These are phyloP conservation scores for Meteorus sp. DNA, from an alignment of 1,140 invertebrate species.

Conservation along the genomic window DNA sequence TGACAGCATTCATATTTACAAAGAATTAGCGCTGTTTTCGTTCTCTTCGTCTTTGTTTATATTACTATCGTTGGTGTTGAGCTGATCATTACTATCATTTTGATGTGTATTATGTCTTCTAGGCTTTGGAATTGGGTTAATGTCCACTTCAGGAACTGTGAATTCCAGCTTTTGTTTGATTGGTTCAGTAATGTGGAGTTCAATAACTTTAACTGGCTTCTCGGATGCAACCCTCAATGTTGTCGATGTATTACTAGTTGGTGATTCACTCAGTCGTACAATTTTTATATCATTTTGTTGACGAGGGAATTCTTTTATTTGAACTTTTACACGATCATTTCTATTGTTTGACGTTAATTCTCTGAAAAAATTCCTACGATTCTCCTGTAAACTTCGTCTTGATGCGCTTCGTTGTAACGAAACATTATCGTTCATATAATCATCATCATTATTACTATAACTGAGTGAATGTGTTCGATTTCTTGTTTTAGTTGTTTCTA, in stretches of 20 bases:
- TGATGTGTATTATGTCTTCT: slow-evolving; percentile 37
- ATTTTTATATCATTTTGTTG: slow-evolving; percentile 47
- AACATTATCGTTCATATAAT: neutral
- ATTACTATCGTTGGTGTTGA: slow-evolving; percentile 6
- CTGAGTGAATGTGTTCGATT: slow-evolving; percentile 11
- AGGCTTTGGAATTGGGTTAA: slow-evolving; percentile 45
- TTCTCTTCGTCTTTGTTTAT: neutral
- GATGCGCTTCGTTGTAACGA: slow-evolving; percentile 4
- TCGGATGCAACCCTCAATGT: slow-evolving; percentile 26
- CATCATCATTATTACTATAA: slow-evolving; percentile 6
- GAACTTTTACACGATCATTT: slow-evolving; percentile 41
- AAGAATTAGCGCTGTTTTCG: neutral
- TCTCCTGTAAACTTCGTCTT: slow-evolving; percentile 41
- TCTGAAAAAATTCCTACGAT: slow-evolving; percentile 45
- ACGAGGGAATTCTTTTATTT: slow-evolving; percentile 46
- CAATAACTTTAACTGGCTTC: slow-evolving; percentile 49
- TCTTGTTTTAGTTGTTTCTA: slow-evolving; percentile 36
- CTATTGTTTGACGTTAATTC: slow-evolving; percentile 37
- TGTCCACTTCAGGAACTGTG: slow-evolving; percentile 28
- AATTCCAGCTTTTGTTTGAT: slow-evolving; percentile 41
- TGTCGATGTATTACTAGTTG: slow-evolving; percentile 10
- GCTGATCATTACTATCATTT: neutral
- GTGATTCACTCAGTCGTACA: slow-evolving; percentile 40
- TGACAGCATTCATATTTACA: neutral
- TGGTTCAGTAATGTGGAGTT: slow-evolving; percentile 52